These are phyloP conservation scores for Lottia scabra DNA, from an alignment of 2,888 invertebrate species.

Conservation along the genomic window DNA sequence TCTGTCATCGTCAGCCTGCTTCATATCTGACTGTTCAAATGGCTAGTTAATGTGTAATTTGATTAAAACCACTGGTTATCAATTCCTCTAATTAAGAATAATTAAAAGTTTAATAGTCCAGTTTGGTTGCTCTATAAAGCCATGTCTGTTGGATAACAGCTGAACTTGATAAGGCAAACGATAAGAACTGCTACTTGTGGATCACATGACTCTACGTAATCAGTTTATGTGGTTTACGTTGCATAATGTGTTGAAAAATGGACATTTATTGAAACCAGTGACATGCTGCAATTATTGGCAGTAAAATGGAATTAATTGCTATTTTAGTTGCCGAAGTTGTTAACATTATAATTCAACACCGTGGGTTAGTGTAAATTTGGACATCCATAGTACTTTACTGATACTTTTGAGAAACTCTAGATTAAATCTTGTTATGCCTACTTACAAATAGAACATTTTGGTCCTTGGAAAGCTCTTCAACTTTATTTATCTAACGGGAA, in stretches of 20 bases:
- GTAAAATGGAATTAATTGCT: not conserved
- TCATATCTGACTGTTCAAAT: no score
- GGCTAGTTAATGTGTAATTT: not conserved
- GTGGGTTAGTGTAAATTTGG: no score
- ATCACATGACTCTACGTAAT: not conserved
- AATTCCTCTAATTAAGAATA: not conserved
- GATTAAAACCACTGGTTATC: not conserved
- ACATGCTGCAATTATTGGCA: not conserved
- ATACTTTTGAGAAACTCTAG: no score
- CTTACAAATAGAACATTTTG: no score
- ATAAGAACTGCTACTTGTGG: not conserved
- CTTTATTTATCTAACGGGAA: no score
- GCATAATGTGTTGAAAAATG: not conserved
- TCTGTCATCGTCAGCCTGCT: no score
- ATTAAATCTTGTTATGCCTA: no score
- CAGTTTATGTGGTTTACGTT: not conserved
- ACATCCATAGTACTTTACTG: no score
- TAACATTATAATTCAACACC: not conserved
- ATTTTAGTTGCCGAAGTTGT: not conserved
- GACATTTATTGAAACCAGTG: not conserved
- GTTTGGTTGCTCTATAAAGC: not conserved
- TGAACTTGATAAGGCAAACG: not conserved
- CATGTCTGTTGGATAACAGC: not conserved
- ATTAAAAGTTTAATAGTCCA: not conserved
- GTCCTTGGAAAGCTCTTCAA: no score